Conservation (phyloP, 2,888 invertebrate genomes). For the Phengaris arion region DNA sequence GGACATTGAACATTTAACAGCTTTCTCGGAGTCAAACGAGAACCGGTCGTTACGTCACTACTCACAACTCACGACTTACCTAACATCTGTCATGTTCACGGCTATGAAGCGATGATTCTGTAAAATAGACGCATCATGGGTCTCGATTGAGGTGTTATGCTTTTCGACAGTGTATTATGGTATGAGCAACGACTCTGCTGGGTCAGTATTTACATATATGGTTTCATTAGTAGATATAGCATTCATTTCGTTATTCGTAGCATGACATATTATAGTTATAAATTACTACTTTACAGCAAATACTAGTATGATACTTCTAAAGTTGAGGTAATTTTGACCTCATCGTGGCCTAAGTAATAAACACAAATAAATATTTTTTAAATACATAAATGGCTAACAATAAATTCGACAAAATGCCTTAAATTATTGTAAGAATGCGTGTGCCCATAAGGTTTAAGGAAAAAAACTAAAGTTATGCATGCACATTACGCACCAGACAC, state of each 20-base stretch:
- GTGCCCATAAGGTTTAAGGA: too few species aligned
- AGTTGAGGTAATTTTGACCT: too few species aligned
- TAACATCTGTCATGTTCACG: slow-evolving; percentile 7
- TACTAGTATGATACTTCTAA: too few species aligned
- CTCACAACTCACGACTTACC: slow-evolving; percentile 24
- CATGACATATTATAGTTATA: not conserved
- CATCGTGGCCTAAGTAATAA: too few species aligned
- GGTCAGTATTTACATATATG: not conserved
- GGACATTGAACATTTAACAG: slow-evolving; percentile 31
- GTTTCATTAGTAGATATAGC: not conserved
- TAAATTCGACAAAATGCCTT: too few species aligned
- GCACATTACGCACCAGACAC: too few species aligned
- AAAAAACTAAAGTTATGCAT: too few species aligned
- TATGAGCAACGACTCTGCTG: not conserved
- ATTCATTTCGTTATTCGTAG: not conserved
- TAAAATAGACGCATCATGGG: not conserved
- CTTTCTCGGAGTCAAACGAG: slow-evolving; percentile 44
- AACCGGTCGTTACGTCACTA: slow-evolving; percentile 20
- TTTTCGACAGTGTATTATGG: not conserved
- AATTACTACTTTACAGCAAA: too few species aligned
- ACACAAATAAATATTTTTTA: too few species aligned
- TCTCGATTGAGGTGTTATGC: slow-evolving; percentile 10
- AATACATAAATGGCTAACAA: too few species aligned
- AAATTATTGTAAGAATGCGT: too few species aligned
- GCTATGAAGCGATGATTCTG: not conserved